Evolutionary conservation across 2,797 vertebrate genomes (phyloP), one percentile per base, ranked within the genome.

Genomic region (Helarctos malayanus): DNA sequence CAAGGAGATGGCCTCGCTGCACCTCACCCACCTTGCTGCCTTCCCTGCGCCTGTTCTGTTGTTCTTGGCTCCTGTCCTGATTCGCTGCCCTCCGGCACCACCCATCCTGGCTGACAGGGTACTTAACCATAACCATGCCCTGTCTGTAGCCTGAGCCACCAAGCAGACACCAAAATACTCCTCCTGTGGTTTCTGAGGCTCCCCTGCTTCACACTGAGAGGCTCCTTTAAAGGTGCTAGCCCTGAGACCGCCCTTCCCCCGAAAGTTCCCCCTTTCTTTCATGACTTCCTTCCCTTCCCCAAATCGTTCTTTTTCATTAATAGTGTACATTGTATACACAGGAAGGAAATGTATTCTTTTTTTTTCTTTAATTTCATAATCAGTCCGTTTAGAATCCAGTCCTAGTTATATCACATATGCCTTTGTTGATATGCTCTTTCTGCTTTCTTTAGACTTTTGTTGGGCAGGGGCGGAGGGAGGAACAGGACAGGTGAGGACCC

Each of bases 161-260:
- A 71, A 8, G 57, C 25, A 81, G 41, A 81, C 63, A 59, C 63
- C 56, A 45, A 27, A 76, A 76, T 69, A 49, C 10, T 45, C 80
- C 54, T 89, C 57, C 83, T 94, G 27, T 79, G 69, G 57, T 57
- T 86, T 86, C 80, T 45, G 25, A 92, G 95, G 81, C 81, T 71
- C 49, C 68, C 10, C 7, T 56, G 38, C 71, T 73, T 5, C 71
- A 92, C 35, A 29, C 54, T 9, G 82, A 95, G 96, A 95, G 82
- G 87, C 89, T 94, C 91, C 86, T 52, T 73, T 57, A 75, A 96
- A 95, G 97, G 97, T 96, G 97, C 96, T 97, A 97, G 80, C 81
- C 91, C 80, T 49, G 35, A 88, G n/a, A 95, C 49, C 45, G 61
- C 54, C 71, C 69, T 49, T 38, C 69, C 85, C 73, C 29, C 18